These are phyloP conservation scores for Caretta caretta DNA, from an alignment of 2,113 vertebrate species.

Conservation along the genomic window DNA sequence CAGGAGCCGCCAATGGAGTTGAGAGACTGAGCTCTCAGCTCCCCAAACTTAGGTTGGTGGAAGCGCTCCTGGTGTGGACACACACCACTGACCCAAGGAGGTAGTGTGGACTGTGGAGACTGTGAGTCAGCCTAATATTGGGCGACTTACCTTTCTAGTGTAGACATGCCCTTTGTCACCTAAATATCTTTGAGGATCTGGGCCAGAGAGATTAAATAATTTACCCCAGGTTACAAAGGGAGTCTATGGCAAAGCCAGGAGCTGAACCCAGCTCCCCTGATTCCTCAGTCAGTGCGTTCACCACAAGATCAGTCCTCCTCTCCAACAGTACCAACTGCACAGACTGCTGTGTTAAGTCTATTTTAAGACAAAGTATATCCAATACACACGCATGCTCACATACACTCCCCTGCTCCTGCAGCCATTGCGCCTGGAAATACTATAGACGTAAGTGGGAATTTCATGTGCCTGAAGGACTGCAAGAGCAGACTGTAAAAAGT, in stretches of 20 bases:
- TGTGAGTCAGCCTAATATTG: too few relatives aligned
- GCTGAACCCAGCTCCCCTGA: background rate
- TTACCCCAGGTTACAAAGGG: background rate
- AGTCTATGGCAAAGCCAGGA: background rate
- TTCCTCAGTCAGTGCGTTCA: background rate
- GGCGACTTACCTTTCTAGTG: too few relatives aligned
- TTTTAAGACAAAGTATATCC: background rate
- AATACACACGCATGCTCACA: background rate
- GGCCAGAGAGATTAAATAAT: background rate
- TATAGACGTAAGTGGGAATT: background rate
- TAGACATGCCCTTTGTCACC: background rate
- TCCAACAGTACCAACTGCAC: background rate
- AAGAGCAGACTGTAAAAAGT: background rate
- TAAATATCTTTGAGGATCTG: background rate
- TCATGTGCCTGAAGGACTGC: background rate
- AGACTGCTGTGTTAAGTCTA: background rate
- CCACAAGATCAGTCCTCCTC: background rate
- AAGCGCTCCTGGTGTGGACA: too few relatives aligned
- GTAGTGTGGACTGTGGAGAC: too few relatives aligned
- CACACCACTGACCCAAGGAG: too few relatives aligned
- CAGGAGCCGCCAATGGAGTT: too few relatives aligned
- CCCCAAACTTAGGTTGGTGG: too few relatives aligned
- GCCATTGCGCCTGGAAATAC: background rate
- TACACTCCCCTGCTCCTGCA: background rate
- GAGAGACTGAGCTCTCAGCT: too few relatives aligned